Evolutionary conservation across 2,797 vertebrate species (phyloP).

Genomic region (Mionectes olivaceus): DNA sequence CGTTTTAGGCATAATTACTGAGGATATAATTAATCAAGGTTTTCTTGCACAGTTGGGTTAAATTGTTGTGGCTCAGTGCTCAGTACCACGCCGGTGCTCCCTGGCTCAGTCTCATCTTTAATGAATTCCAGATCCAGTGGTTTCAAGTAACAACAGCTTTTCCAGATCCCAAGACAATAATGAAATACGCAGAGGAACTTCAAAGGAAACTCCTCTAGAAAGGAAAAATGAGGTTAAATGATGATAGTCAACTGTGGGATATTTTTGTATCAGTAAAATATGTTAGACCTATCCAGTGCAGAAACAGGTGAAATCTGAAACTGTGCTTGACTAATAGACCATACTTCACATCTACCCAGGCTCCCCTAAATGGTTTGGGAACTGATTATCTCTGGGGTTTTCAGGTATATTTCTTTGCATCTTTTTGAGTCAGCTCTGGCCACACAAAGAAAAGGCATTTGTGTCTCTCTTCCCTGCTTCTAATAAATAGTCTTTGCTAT

Average conservation of each 20-base stretch:
- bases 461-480: background rate
- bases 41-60: conserved; percentile 22
- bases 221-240: conserved; percentile 53
- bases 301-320: conserved; percentile 72
- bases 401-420: background rate
- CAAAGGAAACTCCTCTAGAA: conserved; percentile 58
- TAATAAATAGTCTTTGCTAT: background rate
- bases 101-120: conserved; percentile 18
- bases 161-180: conserved; percentile 62
- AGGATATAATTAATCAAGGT: background rate
- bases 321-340: background rate
- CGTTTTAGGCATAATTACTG: background rate
- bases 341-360: background rate
- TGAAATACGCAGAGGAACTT: conserved; percentile 68
- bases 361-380: background rate
- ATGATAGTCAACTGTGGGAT: conserved; percentile 41
- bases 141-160: conserved; percentile 71
- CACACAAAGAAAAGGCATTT: background rate
- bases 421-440: background rate
- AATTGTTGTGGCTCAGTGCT: conserved; percentile 26
- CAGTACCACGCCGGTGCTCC: conserved; percentile 20
- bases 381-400: background rate
- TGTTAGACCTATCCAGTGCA: background rate
- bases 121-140: conserved; percentile 69
- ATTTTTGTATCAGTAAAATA: conserved; percentile 58